phyloP scores from a whole-genome alignment of 1,140 invertebrate genomes.

The Pararge aegeria region DNA sequence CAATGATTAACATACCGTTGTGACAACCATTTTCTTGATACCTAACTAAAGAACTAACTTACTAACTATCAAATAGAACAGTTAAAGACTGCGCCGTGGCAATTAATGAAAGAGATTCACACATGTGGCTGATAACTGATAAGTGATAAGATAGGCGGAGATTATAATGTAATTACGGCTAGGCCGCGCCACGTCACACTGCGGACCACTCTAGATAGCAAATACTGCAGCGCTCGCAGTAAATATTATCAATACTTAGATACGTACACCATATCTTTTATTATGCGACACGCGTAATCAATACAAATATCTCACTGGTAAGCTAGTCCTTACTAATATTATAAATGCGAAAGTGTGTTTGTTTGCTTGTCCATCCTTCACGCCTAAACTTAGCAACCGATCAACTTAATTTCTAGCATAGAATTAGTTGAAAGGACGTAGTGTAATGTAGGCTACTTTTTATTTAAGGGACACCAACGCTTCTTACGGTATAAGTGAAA shows the following conservation, averaged over 20 bases:
- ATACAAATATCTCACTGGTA: no score
- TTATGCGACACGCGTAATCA: not conserved
- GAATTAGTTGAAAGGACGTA: no score
- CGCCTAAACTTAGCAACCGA: no score
- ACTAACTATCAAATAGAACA: slow-evolving; percentile 24
- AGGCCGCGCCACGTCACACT: slow-evolving; percentile 44
- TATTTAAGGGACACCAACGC: no score
- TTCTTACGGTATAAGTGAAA: no score
- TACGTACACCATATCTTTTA: not conserved
- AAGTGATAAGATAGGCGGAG: slow-evolving; percentile 25
- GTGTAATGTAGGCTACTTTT: no score
- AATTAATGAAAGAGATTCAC: slow-evolving; percentile 29
- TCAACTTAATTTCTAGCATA: no score
- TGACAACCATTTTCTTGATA: slow-evolving; percentile 56
- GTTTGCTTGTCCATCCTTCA: no score
- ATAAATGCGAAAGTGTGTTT: no score
- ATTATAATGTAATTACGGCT: slow-evolving; percentile 54
- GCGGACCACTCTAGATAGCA: slow-evolving; percentile 38
- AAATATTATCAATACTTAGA: slow-evolving; percentile 32
- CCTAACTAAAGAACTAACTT: not conserved
- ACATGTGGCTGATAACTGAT: slow-evolving; percentile 42
- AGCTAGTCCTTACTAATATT: no score
- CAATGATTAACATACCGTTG: slow-evolving; percentile 43
- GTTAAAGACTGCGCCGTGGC: slow-evolving; percentile 26
- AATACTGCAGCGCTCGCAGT: slow-evolving; percentile 52